Base-by-base conservation (phyloP, 2,113 vertebrate species). In the Cricetomys ansorgei region DNA sequence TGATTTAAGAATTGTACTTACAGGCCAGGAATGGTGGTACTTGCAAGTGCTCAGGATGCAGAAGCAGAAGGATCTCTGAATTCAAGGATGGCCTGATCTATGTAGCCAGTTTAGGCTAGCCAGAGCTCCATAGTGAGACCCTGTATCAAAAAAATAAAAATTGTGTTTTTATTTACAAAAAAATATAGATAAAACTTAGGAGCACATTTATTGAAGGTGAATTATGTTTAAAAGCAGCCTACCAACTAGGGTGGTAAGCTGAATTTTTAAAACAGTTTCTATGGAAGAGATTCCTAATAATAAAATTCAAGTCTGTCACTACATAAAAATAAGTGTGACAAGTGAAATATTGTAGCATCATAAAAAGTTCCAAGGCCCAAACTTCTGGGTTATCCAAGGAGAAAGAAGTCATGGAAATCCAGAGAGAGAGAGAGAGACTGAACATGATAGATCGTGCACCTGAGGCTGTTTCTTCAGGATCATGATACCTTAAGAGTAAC, bases 321-420 rank as follows among this genome's bases (percentile, higher is more conserved):
- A 88, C 65, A 75, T 92, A 83, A 95, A 97, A 95, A 89, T 94
- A 77, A 96, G 84, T 87, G 43, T 84, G 73, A 83, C 92, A 88
- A 79, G 62, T 89, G 45, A 89, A 83, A 67, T 95, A 88, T 25
- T 43, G 94, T 90, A 88, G 34, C 59, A 69, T 95, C 94, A 86
- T 57, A 70, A 92, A 91, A 92, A 72, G 72, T 88, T 94, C 86
- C 83, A 92, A 94, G 73, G 45, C 77, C 53, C 80, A 40, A 96
- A 77, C 92, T 72, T 92, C 89, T 95, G 85, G 91, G 95, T 97
- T 96, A 92, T 91, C 91, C 97, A 97, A 97, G 98, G 97, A 96
- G 92, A 97, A 97, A 96, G 80, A 96, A 96, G 62, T 94, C 95
- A 91, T 89, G 88, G 94, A 75, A 95, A 96, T 55, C 80, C 25